phyloP scores from a whole-genome alignment of 1,140 invertebrate species.

The Ptiloglossa arizonensis region DNA sequence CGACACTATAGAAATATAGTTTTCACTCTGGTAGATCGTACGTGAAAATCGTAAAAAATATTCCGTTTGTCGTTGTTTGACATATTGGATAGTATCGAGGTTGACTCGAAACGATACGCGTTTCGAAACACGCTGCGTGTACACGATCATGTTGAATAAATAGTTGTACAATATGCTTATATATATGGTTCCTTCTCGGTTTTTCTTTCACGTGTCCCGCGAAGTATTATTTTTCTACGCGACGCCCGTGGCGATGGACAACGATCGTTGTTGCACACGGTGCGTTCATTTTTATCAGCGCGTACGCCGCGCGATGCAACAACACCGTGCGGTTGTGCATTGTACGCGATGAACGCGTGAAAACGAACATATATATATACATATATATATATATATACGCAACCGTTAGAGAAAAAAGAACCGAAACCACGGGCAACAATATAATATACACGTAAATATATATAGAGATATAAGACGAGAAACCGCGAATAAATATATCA shows the following conservation, averaged over 20 bases:
- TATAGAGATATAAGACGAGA: slow-evolving; percentile 32
- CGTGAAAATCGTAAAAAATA: no score
- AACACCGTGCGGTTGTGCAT: no score
- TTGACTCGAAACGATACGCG: background rate
- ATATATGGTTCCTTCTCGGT: slow-evolving; percentile 33
- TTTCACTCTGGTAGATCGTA: no score
- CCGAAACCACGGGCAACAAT: slow-evolving; percentile 15
- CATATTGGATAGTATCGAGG: background rate
- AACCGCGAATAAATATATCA: slow-evolving; percentile 50
- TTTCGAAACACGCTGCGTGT: background rate
- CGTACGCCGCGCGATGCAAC: background rate
- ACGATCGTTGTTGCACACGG: background rate
- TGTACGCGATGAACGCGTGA: background rate
- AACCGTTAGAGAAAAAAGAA: slow-evolving; percentile 1
- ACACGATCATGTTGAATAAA: background rate
- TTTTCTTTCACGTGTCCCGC: slow-evolving; percentile 25
- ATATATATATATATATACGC: slow-evolving; percentile 23
- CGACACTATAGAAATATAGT: no score
- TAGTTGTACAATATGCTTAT: background rate
- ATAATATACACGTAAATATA: slow-evolving; percentile 45
- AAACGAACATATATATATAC: slow-evolving; percentile 17
- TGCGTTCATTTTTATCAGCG: slow-evolving; percentile 7
- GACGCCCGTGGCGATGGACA: background rate
- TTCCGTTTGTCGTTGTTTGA: background rate
- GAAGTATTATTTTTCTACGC: slow-evolving; percentile 44